Evolutionary conservation across 2,797 vertebrate genomes (phyloP).

Genomic region (Vespertilio murinus): DNA sequence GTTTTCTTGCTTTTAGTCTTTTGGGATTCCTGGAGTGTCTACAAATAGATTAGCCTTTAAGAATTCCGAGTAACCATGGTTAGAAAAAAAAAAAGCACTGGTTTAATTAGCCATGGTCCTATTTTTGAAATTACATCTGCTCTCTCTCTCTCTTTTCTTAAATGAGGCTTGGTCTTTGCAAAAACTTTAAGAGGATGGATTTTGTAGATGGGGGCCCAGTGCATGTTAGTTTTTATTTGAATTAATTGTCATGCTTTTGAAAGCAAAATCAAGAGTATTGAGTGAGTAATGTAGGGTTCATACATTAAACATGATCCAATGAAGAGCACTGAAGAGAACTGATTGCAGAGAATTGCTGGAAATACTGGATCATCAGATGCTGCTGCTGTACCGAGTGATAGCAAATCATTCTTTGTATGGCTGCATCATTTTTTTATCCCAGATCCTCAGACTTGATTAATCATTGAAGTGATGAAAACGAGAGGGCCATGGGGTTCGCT

Average conservation of each 20-base stretch:
- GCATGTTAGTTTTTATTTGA: slow-evolving; percentile 61
- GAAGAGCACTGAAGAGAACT: slow-evolving; percentile 66
- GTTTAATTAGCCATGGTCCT: slow-evolving; percentile 70
- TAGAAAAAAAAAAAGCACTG: slow-evolving; percentile 67
- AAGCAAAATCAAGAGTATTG: slow-evolving; percentile 73
- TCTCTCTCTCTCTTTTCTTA: slow-evolving; percentile 6
- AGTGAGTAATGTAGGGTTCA: slow-evolving; percentile 69
- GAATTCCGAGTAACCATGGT: slow-evolving; percentile 81
- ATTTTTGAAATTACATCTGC: slow-evolving; percentile 74
- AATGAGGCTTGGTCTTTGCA: slow-evolving; percentile 44
- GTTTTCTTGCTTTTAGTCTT: slow-evolving; percentile 76
- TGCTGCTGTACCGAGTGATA: not conserved
- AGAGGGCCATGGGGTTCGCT: not conserved
- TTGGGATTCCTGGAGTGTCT: slow-evolving; percentile 80
- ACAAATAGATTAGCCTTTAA: slow-evolving; percentile 80
- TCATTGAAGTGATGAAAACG: slow-evolving; percentile 48
- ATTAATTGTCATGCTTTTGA: slow-evolving; percentile 69
- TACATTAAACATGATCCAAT: slow-evolving; percentile 55
- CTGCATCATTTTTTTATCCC: not conserved
- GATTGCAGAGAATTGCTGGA: slow-evolving; percentile 65
- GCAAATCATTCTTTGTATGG: not conserved
- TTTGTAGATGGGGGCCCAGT: not conserved
- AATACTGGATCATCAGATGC: slow-evolving; percentile 12
- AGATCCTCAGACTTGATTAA: slow-evolving; percentile 40
- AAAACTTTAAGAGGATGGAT: slow-evolving; percentile 63